Evolutionary conservation across 2,888 invertebrate genomes (phyloP).

Genomic region (Heliconius ethilla): DNA sequence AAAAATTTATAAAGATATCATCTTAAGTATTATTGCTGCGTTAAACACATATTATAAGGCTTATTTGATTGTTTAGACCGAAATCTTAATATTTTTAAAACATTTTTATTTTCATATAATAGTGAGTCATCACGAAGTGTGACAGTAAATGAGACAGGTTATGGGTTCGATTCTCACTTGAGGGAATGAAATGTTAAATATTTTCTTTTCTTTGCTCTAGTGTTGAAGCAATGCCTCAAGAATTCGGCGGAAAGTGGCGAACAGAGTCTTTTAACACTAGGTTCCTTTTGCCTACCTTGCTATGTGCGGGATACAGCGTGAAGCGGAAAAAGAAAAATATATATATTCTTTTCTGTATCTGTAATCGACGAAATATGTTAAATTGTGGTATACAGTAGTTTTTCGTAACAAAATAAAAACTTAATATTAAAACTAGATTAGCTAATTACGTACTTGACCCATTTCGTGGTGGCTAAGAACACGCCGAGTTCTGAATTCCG

Average conservation of each 20-base stretch:
- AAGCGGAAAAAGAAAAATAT: too few relatives aligned
- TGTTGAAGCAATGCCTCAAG: too few relatives aligned
- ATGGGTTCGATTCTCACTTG: too few relatives aligned
- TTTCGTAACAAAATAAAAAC: too few relatives aligned
- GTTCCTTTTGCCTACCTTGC: too few relatives aligned
- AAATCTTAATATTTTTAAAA: neutral
- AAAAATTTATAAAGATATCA: conserved; percentile 41
- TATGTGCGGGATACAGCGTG: too few relatives aligned
- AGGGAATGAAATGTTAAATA: too few relatives aligned
- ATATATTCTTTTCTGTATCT: neutral
- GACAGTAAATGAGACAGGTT: too few relatives aligned
- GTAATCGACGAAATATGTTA: neutral
- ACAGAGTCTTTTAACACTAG: too few relatives aligned
- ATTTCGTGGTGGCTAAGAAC: conserved; percentile 43
- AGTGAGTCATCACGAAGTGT: neutral
- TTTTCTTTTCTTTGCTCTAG: too few relatives aligned
- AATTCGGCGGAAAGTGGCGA: too few relatives aligned
- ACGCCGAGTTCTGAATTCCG: conserved; percentile 47
- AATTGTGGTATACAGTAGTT: neutral
- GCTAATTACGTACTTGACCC: conserved; percentile 46
- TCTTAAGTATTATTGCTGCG: conserved; percentile 25
- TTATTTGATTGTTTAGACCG: conserved; percentile 33
- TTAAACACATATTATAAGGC: conserved; percentile 25
- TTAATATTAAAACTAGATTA: neutral
- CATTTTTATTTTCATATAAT: neutral